Evolutionary conservation across 2,888 invertebrate genomes (phyloP), one percentile per base, ranked within the genome.

Genomic region (Parnassius glacialis): DNA sequence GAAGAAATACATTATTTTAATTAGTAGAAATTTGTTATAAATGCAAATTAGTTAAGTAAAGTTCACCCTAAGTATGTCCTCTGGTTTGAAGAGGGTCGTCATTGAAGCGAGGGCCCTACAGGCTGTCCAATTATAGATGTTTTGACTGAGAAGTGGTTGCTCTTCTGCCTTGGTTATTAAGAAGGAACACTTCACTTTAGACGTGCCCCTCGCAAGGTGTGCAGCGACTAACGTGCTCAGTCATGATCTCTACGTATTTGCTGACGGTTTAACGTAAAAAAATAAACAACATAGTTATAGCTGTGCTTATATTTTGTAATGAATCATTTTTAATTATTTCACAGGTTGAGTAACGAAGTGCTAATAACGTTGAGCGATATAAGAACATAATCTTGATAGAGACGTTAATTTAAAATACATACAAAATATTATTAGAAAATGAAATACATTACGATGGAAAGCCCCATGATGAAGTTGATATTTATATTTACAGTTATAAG

Each of bases 101-200:
- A 71, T 89, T 74, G 74, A 76, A 71, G 64, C 68, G 78, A 85
- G 84, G 72, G 77, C 81, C 70, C 82, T 83, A 80, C 80, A 82
- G 81, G 78, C 76, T 83, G 81, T 84, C 84, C 85, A 89, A 87
- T 88, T 88, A 87, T 83, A 85, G 79, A 81, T 82, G 80, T 84
- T 85, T 83, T 83, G 71, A 71, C 70, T 70, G 70, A 82, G 76
- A 81, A 81, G 76, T 77, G 72, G 75, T 72, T 72, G 67, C 73
- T 71, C 73, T 73, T 71, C 73, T 67, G 70, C 71, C 67, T 71
- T 64, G 67, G 68, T 69, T 70, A 72, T 75, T 75, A 74, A 77
- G 73, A 70, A 69, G 65, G 68, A 64, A 56, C 50, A 47, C 59
- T 63, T 56, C 52, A 52, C 47, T 63, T 67, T 43, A 48, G 51